Conservation (phyloP, 2,888 invertebrate genomes). For the Palloptera scutellata region DNA sequence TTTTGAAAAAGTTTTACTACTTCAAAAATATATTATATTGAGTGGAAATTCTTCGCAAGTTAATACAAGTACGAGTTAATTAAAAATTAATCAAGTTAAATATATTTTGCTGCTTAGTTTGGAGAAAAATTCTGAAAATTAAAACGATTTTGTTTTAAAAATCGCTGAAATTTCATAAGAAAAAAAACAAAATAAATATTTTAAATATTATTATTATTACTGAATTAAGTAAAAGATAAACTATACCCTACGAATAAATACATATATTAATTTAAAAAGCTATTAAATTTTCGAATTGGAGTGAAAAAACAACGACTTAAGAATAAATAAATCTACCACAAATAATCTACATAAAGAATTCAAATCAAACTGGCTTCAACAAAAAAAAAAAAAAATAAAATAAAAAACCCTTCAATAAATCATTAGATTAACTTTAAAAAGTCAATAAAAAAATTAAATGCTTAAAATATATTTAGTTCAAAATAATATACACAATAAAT, state of each 20-base stretch:
- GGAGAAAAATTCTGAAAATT: conserved; percentile 28
- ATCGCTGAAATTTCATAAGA: conserved; percentile 44
- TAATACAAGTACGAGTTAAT: not conserved
- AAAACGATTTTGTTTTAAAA: conserved; percentile 58
- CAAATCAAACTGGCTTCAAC: not conserved
- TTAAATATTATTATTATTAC: conserved; percentile 12
- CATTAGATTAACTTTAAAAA: conserved; percentile 14
- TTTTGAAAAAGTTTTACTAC: not conserved
- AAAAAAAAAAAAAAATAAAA: conserved; percentile 13
- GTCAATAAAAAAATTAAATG: not conserved
- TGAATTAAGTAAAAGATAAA: conserved; percentile 2
- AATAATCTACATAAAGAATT: conserved; percentile 1
- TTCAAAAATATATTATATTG: conserved; percentile 27
- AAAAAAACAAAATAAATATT: conserved; percentile 27
- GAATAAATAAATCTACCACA: conserved; percentile 14
- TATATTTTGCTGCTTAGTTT: conserved; percentile 20
- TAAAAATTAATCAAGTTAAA: conserved; percentile 35
- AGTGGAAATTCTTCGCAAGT: not conserved
- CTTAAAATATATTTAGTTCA: conserved; percentile 5
- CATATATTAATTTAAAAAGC: too few relatives aligned
- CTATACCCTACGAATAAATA: conserved; percentile 3
- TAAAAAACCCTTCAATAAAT: conserved; percentile 10
- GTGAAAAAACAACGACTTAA: conserved; percentile 22
- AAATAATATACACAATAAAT: conserved; percentile 20
- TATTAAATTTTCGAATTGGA: too few relatives aligned